Conservation (phyloP, 2,797 vertebrate species). For the Spheniscus humboldti region DNA sequence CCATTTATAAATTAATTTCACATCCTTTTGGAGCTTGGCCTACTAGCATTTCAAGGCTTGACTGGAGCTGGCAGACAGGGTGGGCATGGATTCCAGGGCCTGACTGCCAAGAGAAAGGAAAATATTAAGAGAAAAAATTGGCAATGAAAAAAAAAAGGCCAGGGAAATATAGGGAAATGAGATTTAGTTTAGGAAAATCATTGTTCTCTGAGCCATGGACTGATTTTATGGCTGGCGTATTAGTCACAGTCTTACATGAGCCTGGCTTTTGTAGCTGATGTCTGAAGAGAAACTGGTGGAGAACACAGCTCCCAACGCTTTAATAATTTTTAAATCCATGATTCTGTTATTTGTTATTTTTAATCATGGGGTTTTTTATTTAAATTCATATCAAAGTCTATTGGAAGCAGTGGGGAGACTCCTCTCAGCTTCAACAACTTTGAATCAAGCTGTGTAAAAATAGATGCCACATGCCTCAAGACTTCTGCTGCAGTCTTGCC, state of each 20-base stretch:
- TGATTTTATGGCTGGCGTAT: slow-evolving; percentile 9
- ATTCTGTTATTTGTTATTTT: background rate
- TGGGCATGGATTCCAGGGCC: slow-evolving; percentile 25
- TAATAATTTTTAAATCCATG: background rate
- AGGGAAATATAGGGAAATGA: slow-evolving; percentile 9
- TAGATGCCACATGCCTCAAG: background rate
- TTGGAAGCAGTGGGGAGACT: background rate
- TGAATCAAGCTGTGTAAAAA: background rate
- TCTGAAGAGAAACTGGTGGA: background rate
- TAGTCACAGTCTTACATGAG: background rate
- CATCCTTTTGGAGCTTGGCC: slow-evolving; percentile 60
- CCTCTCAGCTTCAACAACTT: slow-evolving; percentile 1
- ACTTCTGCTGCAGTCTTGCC: background rate
- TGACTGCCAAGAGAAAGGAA: slow-evolving; percentile 59
- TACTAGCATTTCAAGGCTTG: slow-evolving; percentile 41
- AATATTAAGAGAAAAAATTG: slow-evolving; percentile 32
- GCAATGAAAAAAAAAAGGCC: background rate
- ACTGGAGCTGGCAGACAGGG: slow-evolving; percentile 34
- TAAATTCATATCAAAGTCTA: background rate
- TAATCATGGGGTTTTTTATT: background rate
- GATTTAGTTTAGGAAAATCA: slow-evolving; percentile 38
- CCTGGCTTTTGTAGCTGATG: background rate
- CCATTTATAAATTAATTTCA: slow-evolving; percentile 60
- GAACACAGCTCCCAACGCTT: background rate
- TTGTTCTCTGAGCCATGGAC: slow-evolving; percentile 10